Percentiles rank a stretch among this genome's conserved stretches.
Conservation (phyloP, 2,888 invertebrate genomes). For the Synergus laeviventris region DNA sequence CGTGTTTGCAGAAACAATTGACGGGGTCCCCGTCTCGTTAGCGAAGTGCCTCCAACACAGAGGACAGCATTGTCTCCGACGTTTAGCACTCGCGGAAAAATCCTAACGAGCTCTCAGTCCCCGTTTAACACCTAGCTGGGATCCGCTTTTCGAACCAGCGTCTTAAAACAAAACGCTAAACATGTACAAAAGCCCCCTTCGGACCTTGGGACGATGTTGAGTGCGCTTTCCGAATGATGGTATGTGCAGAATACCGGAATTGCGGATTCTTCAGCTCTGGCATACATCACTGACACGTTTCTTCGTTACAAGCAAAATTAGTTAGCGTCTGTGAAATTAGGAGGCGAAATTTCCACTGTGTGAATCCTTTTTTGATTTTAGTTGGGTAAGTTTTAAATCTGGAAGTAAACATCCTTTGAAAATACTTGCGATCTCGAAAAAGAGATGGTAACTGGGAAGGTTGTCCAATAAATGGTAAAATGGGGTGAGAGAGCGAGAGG, state of each 20-base stretch:
- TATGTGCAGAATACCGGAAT: constrained; percentile 10
- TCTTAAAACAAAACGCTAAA: constrained; percentile 45
- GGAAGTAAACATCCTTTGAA: constrained; percentile 29
- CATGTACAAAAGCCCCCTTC: constrained; percentile 23
- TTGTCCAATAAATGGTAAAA: constrained; percentile 37
- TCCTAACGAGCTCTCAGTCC: constrained; percentile 72
- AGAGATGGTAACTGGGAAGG: constrained; percentile 27
- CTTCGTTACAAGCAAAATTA: too few species aligned
- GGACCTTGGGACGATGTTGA: background rate
- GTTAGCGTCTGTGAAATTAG: too few species aligned
- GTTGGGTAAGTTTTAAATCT: too few species aligned
- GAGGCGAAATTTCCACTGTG: too few species aligned
- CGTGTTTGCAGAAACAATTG: constrained; percentile 73
- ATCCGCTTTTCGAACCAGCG: constrained; percentile 47
- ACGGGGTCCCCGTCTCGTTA: constrained; percentile 73
- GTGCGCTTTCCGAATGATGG: background rate
- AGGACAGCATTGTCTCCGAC: constrained; percentile 63
- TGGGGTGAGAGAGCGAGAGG: constrained; percentile 48
- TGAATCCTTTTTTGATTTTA: too few species aligned
- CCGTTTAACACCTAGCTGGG: constrained; percentile 62
- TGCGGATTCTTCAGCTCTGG: background rate
- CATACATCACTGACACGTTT: too few species aligned
- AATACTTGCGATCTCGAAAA: constrained; percentile 13
- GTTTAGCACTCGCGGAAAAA: constrained; percentile 75
- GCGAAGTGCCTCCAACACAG: constrained; percentile 64